phyloP scores from a whole-genome alignment of 2,797 vertebrate genomes.

The Sebastes minor region DNA sequence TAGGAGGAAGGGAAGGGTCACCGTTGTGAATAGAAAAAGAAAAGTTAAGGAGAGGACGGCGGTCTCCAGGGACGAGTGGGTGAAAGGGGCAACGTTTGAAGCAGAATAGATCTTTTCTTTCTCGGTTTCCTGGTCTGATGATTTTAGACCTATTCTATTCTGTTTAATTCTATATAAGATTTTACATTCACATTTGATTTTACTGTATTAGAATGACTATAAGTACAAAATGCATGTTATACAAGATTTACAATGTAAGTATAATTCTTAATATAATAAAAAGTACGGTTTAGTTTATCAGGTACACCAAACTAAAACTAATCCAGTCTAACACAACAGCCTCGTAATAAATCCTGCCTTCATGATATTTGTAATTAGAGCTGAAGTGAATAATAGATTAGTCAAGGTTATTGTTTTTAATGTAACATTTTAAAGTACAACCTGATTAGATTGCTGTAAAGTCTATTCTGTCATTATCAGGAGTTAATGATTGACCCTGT shows the following conservation, averaged over 20 bases:
- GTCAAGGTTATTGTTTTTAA: background rate
- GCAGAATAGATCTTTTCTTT: constrained; percentile 8
- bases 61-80: constrained; percentile 1
- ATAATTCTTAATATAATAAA: background rate
- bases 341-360: background rate
- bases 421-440: background rate
- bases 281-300: background rate
- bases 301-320: background rate
- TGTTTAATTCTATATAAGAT: background rate
- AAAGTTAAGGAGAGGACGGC: constrained; percentile 8
- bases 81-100: background rate
- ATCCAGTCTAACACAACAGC: background rate
- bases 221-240: background rate
- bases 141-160: background rate
- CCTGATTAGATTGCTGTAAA: background rate
- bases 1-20: constrained; percentile 49
- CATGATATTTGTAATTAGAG: background rate
- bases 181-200: background rate
- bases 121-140: background rate
- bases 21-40: constrained; percentile 34
- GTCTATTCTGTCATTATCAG: background rate
- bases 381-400: background rate
- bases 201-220: background rate
- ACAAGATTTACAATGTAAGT: background rate
- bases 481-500: constrained; percentile 45